A percentile compares a stretch with the other conserved stretches of the same genome.
Evolutionary conservation across 35 echinoderm and acorn worm genomes (phyloP).

Genomic region (Anneissia japonica): DNA sequence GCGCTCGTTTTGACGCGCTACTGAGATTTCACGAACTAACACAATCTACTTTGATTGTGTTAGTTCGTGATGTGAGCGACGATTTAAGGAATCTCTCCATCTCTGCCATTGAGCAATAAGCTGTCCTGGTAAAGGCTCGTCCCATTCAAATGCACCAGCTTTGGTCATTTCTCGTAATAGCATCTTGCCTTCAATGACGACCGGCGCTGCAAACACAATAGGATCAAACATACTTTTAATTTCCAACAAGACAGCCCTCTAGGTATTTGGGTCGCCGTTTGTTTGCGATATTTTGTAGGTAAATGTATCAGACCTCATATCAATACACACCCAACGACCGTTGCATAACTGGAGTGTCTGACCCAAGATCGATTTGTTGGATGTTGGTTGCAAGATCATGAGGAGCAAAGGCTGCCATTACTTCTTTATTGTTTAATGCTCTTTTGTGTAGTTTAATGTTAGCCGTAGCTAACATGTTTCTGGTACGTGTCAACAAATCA

Average conservation of each 20-base stretch:
- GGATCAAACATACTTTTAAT: neutral
- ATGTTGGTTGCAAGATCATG: neutral
- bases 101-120: neutral
- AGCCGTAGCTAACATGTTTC: neutral
- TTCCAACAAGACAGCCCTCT: neutral
- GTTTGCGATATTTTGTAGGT: neutral
- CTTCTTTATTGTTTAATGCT: conserved; percentile 4
- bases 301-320: neutral
- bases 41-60: too few relatives aligned
- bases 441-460: conserved; percentile 33
- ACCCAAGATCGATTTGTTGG: neutral
- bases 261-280: neutral
- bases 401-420: neutral
- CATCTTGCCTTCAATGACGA: neutral
- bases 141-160: neutral
- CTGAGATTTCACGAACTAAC: too few relatives aligned
- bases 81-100: neutral
- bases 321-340: neutral
- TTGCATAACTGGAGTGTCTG: neutral
- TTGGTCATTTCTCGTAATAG: neutral
- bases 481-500: neutral
- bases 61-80: too few relatives aligned
- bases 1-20: too few relatives aligned
- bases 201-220: neutral
- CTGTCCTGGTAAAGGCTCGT: neutral